Evolutionary conservation across 2,113 vertebrate genomes (phyloP).

Genomic region (Tyto alba): DNA sequence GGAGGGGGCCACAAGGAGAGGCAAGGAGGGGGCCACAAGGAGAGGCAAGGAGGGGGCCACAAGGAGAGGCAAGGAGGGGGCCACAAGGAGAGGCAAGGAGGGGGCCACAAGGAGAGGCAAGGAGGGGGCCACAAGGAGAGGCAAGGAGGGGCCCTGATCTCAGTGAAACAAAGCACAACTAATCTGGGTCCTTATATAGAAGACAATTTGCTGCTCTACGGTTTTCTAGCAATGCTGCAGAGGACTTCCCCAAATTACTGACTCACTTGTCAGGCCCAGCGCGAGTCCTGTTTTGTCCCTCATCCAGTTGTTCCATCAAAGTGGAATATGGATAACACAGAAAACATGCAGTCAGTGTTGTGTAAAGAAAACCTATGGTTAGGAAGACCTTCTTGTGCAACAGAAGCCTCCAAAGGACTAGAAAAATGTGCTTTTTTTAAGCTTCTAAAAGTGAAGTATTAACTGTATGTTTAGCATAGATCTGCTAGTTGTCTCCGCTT

Average conservation of each 20-base stretch:
- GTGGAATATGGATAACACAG: neutral
- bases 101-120: too few relatives aligned
- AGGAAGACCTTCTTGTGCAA: neutral
- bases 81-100: neutral
- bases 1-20: too few relatives aligned
- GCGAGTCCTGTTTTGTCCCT: neutral
- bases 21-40: neutral
- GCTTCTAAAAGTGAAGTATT: neutral
- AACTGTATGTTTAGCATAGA: neutral
- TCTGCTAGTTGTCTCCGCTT: neutral
- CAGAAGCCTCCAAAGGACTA: neutral
- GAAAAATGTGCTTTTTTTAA: neutral
- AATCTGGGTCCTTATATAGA: neutral
- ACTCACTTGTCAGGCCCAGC: neutral
- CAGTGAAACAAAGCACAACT: neutral
- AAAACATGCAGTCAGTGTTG: neutral
- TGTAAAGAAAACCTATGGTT: neutral
- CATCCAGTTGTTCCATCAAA: neutral
- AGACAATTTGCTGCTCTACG: neutral
- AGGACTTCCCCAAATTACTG: neutral
- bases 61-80: rapidly evolving
- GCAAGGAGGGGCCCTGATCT: neutral
- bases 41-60: neutral
- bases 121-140: rapidly evolving
- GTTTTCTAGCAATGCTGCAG: neutral